A percentile compares a stretch with the other conserved stretches of the same genome.
Evolutionary conservation across 2,797 vertebrate species (phyloP).

Genomic region (Phoxinus dragarum): DNA sequence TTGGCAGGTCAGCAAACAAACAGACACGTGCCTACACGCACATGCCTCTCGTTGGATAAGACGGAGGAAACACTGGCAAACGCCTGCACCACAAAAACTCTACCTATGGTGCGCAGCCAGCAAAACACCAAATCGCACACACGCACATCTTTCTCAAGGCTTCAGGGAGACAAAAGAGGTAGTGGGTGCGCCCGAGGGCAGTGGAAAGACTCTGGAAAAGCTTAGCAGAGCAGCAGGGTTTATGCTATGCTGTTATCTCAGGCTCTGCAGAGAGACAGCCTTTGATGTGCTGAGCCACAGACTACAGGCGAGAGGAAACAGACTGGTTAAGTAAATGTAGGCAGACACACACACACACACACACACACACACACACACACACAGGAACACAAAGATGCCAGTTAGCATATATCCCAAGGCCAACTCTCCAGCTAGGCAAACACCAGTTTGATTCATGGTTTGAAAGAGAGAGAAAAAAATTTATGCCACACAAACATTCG

Average conservation of each 20-base stretch:
- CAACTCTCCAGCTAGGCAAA: constrained; percentile 39
- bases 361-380: constrained; percentile 45
- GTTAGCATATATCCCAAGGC: constrained; percentile 26
- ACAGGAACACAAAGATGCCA: constrained; percentile 39
- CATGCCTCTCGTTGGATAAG: constrained; percentile 27
- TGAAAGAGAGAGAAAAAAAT: constrained; percentile 12
- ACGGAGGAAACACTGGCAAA: constrained; percentile 43
- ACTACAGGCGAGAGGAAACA: constrained; percentile 61
- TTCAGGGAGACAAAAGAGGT: constrained; percentile 38
- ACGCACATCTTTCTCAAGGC: constrained; percentile 31
- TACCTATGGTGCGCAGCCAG: constrained; percentile 25
- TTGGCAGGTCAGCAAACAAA: constrained; percentile 40
- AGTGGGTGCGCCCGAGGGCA: constrained; percentile 40
- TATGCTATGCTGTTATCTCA: constrained; percentile 70
- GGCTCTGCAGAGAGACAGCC: constrained; percentile 68
- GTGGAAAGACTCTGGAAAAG: constrained; percentile 57
- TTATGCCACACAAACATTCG: background rate
- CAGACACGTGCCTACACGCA: constrained; percentile 10
- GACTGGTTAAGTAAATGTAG: constrained; percentile 58
- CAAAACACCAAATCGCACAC: constrained; percentile 16
- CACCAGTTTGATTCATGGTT: constrained; percentile 3
- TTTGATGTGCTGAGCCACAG: constrained; percentile 74
- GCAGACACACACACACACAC: constrained; percentile 58
- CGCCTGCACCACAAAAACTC: constrained; percentile 39
- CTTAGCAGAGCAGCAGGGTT: constrained; percentile 63